Base-by-base conservation (phyloP, 2,888 invertebrate species). In the Lucinisca nassula region DNA sequence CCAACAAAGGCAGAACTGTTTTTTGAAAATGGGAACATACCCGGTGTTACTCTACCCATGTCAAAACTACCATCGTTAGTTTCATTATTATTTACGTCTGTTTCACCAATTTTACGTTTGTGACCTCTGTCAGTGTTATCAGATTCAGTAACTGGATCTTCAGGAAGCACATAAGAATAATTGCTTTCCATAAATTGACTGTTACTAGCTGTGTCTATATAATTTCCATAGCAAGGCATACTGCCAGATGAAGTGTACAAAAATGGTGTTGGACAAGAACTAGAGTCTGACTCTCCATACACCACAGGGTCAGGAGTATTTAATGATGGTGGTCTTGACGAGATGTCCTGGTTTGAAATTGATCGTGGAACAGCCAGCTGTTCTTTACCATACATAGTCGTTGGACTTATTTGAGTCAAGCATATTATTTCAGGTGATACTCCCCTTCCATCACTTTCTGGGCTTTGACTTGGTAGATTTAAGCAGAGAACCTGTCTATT, bases 341-440 rank as follows among this genome's bases (percentile, higher is more conserved):
- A 12, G 24, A 24, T 14, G 0, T 49, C 37, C 0, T 32, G 58
- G 1, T 17, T 27, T 12, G 32, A 37, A n/a, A 37, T 35, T 24
- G 37, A 27, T 2, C 35, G 30, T n/a, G 55, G 58, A 1, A 35
- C n/a, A 27, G 21, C 37, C n/a, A 58, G n/a, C 21, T 21, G 79
- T 27, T 86, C 82, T 55, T 84, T 80, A 40, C 80, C 83, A 78
- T 82, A 87, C 17, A 82, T 58, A 24, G 72, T 51, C 30, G 75
- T 67, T 67, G 87, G 84, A 40, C 84, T 87, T 24, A 84, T 35
- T 38, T 82, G 74, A 30, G 80, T 58, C 37, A 84, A 38, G 70
- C 81, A 84, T 37, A 78, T 79, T 37, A 87, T 24, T 38, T 84
- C 87, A 12, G 87, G 84, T 10, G 84, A 84, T 12, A 82, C 77